Evolutionary conservation across 2,888 invertebrate species (phyloP).

Genomic region (Cataglyphis rosenhaueri): DNA sequence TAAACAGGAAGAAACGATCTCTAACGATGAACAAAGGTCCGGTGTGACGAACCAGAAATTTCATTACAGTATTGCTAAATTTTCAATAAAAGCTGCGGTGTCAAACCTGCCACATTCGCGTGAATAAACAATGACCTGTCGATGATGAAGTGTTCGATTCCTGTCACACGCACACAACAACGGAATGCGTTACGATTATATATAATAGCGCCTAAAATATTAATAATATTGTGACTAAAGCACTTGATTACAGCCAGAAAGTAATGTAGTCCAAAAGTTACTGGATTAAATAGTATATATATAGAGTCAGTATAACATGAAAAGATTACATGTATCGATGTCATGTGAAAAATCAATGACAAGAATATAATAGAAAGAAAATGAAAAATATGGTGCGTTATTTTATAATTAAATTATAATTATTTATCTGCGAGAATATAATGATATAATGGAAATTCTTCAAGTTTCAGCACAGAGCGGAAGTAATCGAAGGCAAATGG

Average conservation of each 20-base stretch:
- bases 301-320: background rate
- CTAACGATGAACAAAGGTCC: background rate
- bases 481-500: constrained; percentile 24
- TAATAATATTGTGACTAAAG: constrained; percentile 31
- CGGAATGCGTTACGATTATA: background rate
- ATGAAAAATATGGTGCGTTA: background rate
- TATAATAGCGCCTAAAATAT: background rate
- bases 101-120: background rate
- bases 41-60: constrained; percentile 1
- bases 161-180: background rate
- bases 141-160: constrained; percentile 25
- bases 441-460: background rate
- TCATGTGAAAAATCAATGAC: background rate
- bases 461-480: background rate
- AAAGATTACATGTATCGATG: background rate
- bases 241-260: constrained; percentile 8
- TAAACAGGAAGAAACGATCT: background rate
- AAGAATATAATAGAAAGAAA: background rate
- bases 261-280: background rate
- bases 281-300: constrained; percentile 22
- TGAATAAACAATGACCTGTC: constrained; percentile 30
- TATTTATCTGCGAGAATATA: background rate
- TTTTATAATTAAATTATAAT: background rate
- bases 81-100: constrained; percentile 24
- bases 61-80: constrained; percentile 25